Base-by-base conservation (phyloP, 2,113 vertebrate species). In the Crotalus tigris region DNA sequence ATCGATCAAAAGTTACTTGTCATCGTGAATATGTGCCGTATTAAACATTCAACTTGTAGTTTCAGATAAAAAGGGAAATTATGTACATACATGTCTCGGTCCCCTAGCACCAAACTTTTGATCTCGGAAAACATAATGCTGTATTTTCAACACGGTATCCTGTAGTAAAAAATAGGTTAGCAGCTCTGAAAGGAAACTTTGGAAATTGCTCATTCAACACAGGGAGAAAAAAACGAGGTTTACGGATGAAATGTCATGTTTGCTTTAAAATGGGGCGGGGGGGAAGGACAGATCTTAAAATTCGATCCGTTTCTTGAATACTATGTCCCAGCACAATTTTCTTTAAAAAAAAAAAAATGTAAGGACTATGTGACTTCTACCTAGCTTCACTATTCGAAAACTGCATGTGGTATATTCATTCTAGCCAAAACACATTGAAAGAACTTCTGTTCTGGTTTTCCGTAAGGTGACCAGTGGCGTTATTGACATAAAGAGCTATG, bases 51-150 rank as follows among this genome's bases (percentile, higher is more conserved):
- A 97, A 96, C 94, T 96, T 96, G 96, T 46, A 97, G 94, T 90
- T 97, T 97, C 95, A 94, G 96, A 93, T 97, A 97, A 97, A 97
- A 98, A 97, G 96, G 96, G 95, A 96, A 97, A 95, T 96, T 97
- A 97, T 97, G 94, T 96, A 97, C 96, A 97, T 89, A 96, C 51
- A 96, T 91, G 93, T 95, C 93, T 96, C 96, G 94, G 96, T 96
- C 92, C 46, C 95, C 97, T 97, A 96, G 95, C 97, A 97, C 95
- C 95, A 94, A 96, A 94, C 98, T 92, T 96, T 85, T 95, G 94
- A 97, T 94, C 96, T 97, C 93, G 95, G 95, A 90, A 94, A 94
- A 97, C 94, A 96, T 96, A 98, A 97, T 96, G 96, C 95, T 97
- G 1, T 96, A 95, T 94, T 96, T 97, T 94, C 95, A 97, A 97